Evolutionary conservation across 2,797 vertebrate species (phyloP).

Genomic region (Labeo calbasu): DNA sequence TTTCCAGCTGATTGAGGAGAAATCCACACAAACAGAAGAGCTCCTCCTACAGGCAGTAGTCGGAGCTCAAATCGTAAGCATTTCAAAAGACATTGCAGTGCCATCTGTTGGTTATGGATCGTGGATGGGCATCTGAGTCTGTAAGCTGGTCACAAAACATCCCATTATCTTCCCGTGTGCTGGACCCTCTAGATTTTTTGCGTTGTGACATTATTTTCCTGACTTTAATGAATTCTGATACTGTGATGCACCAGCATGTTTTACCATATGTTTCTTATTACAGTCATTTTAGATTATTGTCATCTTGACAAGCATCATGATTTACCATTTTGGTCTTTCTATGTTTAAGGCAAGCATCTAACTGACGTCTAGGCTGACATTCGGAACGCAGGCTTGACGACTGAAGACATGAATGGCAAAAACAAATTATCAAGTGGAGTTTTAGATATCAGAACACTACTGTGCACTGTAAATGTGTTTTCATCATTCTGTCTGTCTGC

Average conservation of each 20-base stretch:
- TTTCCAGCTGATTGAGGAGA: neutral
- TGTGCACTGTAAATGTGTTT: neutral
- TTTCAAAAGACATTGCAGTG: constrained; percentile 36
- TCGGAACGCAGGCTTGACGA: neutral
- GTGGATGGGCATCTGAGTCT: neutral
- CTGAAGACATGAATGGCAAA: neutral
- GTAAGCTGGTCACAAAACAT: neutral
- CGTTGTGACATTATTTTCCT: neutral
- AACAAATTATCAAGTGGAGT: neutral
- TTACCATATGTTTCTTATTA: neutral
- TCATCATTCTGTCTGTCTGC: neutral
- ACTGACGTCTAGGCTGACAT: neutral
- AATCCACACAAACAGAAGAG: neutral
- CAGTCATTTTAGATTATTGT: neutral
- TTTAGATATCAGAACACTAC: neutral
- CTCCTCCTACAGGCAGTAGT: constrained; percentile 12
- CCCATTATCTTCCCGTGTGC: neutral
- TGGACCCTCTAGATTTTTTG: neutral
- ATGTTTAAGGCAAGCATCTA: neutral
- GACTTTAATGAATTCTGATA: neutral
- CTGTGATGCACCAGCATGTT: neutral
- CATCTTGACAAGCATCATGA: neutral
- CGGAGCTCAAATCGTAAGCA: neutral
- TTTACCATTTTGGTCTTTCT: neutral
- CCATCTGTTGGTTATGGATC: constrained; percentile 38